Evolutionary conservation across 2,113 vertebrate genomes (phyloP), one percentile per base, ranked within the genome.

Genomic region (Pitta sordida): DNA sequence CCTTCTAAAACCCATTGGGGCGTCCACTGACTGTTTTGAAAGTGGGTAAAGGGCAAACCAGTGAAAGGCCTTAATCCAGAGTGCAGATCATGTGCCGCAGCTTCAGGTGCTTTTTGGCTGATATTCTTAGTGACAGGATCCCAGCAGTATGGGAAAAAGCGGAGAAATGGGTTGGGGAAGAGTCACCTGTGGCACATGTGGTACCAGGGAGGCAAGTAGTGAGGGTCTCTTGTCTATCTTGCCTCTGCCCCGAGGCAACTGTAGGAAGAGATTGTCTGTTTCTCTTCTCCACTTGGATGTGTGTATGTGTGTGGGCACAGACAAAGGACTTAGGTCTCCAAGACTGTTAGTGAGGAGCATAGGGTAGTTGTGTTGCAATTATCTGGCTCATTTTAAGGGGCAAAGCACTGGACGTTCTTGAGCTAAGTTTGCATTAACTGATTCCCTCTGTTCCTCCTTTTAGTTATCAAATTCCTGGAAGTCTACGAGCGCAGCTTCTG

Each of bases 401-500:
- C 2, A 2, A 94, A 86, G 55, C 69, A 17, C 27, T 91, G 65
- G 86, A 62, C 19, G 4, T 94, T 91, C 86, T 48, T 70, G 77
- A 83, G 86, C 75, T 52, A 53, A 94, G 64, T 91, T 91, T 90
- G 32, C 64, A 90, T 93, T 97, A 95, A 96, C 88, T 94, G 88
- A 39, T 88, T 51, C 75, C 59, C 77, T 80, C 9, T 82, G 14
- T 84, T 75, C 48, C 83, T 71, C 90, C 67, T 65, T 77, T 71
- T 94, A 99, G 99, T 99, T 97, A 98, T 99, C 96, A 98, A 98
- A 90, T 99, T 99, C 93, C 96, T 99, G 97, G 99, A 99, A 36
- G 99, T 99, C 91, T 99, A 98, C 92, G 98, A 98, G 91, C 99
- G 98, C 95, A 99, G 99, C 84, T 97, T 97, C 95, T 99, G 99